A percentile compares a stretch with the other conserved stretches of the same genome.
Evolutionary conservation across 2,113 vertebrate genomes (phyloP).

Genomic region (Murina feae): DNA sequence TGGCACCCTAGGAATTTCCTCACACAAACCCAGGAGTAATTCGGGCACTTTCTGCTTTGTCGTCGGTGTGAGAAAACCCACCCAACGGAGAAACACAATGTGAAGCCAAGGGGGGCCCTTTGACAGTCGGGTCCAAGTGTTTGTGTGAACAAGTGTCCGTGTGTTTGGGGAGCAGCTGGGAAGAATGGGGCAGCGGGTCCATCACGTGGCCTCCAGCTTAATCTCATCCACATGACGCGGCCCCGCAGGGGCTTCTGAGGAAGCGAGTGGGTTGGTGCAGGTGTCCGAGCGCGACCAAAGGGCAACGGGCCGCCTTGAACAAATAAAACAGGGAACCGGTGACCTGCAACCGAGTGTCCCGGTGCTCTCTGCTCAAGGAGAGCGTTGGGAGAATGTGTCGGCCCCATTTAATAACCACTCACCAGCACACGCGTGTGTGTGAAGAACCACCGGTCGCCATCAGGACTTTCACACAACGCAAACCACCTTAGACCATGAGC

Average conservation of each 20-base stretch:
- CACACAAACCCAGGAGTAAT: background rate
- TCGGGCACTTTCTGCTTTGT: background rate
- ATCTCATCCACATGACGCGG: slow-evolving; percentile 53
- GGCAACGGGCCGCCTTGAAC: slow-evolving; percentile 3
- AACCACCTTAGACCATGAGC: background rate
- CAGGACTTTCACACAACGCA: background rate
- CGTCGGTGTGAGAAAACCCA: background rate
- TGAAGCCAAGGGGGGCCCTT: slow-evolving; percentile 35
- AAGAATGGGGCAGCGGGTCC: slow-evolving; percentile 51
- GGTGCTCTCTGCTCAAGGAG: background rate
- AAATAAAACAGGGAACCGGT: background rate
- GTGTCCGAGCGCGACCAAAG: slow-evolving; percentile 56
- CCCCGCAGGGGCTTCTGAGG: slow-evolving; percentile 45
- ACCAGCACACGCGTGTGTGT: background rate
- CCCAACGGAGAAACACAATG: background rate
- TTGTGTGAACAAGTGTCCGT: slow-evolving; percentile 29
- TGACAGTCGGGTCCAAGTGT: slow-evolving; percentile 52
- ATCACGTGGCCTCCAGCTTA: slow-evolving; percentile 44
- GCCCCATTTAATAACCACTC: background rate
- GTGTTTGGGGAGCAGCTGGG: slow-evolving; percentile 70
- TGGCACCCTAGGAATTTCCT: background rate
- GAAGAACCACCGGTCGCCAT: background rate
- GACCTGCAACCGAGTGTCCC: background rate
- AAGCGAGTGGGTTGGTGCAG: slow-evolving; percentile 44
- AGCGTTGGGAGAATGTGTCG: background rate